phyloP scores from a whole-genome alignment of 2,797 vertebrate species.

The Macropodus opercularis region DNA sequence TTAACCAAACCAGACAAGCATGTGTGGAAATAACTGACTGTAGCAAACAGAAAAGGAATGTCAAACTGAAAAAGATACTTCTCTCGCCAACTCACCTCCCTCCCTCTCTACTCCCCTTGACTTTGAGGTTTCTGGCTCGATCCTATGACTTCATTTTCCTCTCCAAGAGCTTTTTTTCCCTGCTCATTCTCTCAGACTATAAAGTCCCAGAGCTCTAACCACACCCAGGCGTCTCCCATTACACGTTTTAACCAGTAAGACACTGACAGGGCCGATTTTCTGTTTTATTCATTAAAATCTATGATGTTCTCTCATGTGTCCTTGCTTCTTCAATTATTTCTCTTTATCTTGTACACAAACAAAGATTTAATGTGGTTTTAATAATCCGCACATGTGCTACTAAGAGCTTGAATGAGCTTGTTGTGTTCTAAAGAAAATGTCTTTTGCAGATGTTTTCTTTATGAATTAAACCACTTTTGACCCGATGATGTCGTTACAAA shows the following conservation, averaged over 20 bases:
- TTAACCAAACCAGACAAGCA: conserved; percentile 61
- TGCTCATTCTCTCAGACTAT: conserved; percentile 54
- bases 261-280: not conserved
- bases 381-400: no score
- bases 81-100: conserved; percentile 43
- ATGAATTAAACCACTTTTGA: no score
- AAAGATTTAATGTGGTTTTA: not conserved
- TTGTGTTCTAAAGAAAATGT: no score
- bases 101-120: conserved; percentile 19
- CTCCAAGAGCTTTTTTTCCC: conserved; percentile 29
- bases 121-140: conserved; percentile 71
- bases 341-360: not conserved
- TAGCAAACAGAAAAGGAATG: conserved; percentile 20
- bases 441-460: no score
- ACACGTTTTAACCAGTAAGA: conserved; percentile 48
- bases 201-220: conserved; percentile 70
- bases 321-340: not conserved
- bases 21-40: conserved; percentile 66
- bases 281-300: conserved; percentile 7
- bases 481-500: no score
- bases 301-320: not conserved
- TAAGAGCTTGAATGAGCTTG: no score
- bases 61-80: conserved; percentile 55
- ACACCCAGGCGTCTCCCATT: conserved; percentile 80
- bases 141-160: conserved; percentile 76